phyloP scores from a whole-genome alignment of 2,797 vertebrate species.

The Sylvilagus floridanus region DNA sequence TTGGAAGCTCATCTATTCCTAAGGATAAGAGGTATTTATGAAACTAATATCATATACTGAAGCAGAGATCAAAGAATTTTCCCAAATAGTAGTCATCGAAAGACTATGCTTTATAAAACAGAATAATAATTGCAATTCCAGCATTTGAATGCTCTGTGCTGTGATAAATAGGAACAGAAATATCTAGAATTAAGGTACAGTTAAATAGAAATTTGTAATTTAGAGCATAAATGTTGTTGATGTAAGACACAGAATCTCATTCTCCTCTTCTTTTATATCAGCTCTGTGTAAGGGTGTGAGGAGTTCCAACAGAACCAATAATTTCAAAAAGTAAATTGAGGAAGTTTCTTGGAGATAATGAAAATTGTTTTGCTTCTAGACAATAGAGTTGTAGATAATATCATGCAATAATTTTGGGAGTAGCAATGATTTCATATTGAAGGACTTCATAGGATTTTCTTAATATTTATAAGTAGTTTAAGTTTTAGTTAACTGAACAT shows the following conservation, averaged over 20 bases:
- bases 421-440: background rate
- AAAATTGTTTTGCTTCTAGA: background rate
- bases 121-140: background rate
- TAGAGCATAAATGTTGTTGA: background rate
- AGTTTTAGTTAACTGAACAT: background rate
- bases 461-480: background rate
- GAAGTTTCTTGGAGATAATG: background rate
- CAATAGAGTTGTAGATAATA: background rate
- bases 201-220: background rate
- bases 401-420: background rate
- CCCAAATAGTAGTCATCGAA: background rate
- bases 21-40: background rate
- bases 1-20: background rate
- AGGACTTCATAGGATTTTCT: background rate
- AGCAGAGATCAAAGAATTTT: background rate
- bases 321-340: background rate
- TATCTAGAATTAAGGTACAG: background rate
- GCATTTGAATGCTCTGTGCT: background rate
- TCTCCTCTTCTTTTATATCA: background rate
- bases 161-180: background rate
- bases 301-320: background rate
- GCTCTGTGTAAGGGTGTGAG: background rate
- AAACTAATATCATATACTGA: background rate
- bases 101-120: background rate
- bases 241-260: background rate